Percentiles rank a stretch among this genome's conserved stretches.
phyloP scores from a whole-genome alignment of 1,140 invertebrate species.

The Sitodiplosis mosellana region DNA sequence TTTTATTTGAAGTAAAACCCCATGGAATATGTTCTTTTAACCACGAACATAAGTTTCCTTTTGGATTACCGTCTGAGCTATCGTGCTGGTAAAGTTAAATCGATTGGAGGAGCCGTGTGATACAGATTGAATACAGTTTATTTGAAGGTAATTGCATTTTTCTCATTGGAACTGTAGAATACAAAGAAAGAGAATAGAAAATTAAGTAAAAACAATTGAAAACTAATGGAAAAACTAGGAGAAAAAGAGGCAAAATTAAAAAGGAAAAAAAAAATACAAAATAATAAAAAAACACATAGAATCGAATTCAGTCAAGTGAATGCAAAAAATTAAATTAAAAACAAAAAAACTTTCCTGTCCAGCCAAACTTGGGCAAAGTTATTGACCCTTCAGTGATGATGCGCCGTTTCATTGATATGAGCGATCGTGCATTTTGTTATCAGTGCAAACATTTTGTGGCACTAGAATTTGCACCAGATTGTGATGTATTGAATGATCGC shows the following conservation, averaged over 20 bases:
- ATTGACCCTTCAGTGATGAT: no score
- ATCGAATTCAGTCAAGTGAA: no score
- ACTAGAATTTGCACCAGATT: no score
- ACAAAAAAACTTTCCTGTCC: no score
- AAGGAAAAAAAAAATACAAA: no score
- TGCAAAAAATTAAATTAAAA: no score
- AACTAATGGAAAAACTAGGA: not conserved
- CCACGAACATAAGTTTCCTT: not conserved
- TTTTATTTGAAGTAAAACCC: not conserved
- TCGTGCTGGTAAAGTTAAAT: not conserved
- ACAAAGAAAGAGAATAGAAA: not conserved
- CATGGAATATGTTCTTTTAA: not conserved
- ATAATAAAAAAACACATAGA: no score
- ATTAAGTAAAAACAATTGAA: not conserved
- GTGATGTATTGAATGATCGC: no score
- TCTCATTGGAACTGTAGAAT: not conserved
- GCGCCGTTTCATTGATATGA: no score
- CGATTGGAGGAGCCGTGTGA: not conserved
- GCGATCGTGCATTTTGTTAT: no score
- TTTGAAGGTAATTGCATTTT: not conserved
- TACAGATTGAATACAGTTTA: not conserved
- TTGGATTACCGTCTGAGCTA: not conserved
- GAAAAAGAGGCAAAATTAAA: not conserved
- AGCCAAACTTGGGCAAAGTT: no score
- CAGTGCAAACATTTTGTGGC: no score